Percentiles rank a stretch among this genome's conserved stretches.
phyloP scores from a whole-genome alignment of 1,140 invertebrate species.

The Drosophila triauraria region DNA sequence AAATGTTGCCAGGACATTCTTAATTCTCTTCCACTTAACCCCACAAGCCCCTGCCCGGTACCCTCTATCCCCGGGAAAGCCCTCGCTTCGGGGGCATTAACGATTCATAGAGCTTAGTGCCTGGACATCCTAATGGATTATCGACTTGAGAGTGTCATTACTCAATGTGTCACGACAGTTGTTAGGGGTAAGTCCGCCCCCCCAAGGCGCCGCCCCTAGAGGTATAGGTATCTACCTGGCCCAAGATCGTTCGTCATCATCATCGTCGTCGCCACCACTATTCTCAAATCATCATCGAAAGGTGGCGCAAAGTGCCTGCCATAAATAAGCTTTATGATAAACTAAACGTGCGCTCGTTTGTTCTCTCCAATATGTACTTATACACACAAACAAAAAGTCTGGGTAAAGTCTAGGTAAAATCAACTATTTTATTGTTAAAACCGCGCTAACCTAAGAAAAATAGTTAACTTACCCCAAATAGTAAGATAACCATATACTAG shows the following conservation, averaged over 20 bases:
- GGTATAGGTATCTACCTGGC: neutral
- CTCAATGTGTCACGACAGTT: constrained; percentile 69
- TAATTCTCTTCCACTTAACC: constrained; percentile 20
- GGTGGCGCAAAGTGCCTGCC: constrained; percentile 57
- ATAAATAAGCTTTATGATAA: constrained; percentile 66
- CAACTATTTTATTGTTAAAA: no score
- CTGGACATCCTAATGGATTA: constrained; percentile 53
- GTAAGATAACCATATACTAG: no score
- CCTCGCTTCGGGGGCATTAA: constrained; percentile 22
- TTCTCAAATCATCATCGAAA: constrained; percentile 26
- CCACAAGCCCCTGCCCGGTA: neutral
- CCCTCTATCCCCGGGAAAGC: neutral
- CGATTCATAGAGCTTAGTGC: constrained; percentile 56
- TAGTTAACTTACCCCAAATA: no score
- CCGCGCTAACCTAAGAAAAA: no score
- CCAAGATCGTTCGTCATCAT: constrained; percentile 36
- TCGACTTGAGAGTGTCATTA: constrained; percentile 67
- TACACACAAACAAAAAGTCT: no score
- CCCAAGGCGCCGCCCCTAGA: neutral
- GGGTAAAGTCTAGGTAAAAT: no score
- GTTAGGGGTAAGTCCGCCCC: neutral
- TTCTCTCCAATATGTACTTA: constrained; percentile 8
- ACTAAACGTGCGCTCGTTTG: constrained; percentile 72
- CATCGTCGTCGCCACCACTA: constrained; percentile 7
- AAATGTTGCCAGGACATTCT: neutral